These are phyloP conservation scores for Herminia tarsipennalis DNA, from an alignment of 2,888 invertebrate genomes.

Conservation along the genomic window DNA sequence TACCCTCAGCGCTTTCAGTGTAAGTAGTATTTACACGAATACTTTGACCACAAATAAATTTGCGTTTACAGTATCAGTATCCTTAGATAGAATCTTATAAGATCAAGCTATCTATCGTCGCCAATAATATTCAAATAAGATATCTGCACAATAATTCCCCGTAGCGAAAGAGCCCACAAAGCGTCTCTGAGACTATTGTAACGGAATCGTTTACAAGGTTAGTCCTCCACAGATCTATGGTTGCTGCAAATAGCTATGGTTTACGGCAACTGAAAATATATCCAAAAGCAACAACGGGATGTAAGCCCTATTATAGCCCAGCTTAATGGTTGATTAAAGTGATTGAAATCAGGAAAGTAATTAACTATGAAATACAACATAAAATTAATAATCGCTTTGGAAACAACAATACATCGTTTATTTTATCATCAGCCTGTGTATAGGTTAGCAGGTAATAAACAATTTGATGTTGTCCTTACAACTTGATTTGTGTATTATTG, in stretches of 20 bases:
- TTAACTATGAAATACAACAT: slow-evolving; percentile 1
- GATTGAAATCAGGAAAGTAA: slow-evolving; percentile 1
- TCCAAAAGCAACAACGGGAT: neutral
- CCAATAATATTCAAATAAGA: slow-evolving; percentile 50
- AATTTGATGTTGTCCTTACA: slow-evolving; percentile 1
- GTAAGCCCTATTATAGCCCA: neutral
- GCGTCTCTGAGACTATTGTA: slow-evolving; percentile 26
- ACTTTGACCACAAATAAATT: no score
- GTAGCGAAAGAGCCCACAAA: slow-evolving; percentile 47
- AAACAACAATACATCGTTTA: slow-evolving; percentile 3
- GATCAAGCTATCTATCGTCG: slow-evolving; percentile 41
- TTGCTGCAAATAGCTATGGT: no score
- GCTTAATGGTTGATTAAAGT: neutral
- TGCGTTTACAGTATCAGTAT: no score
- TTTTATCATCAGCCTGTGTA: neutral
- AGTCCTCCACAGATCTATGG: slow-evolving; percentile 24
- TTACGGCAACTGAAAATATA: neutral
- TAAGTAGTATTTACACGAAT: no score
- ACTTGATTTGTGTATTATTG: slow-evolving; percentile 1
- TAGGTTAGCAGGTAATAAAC: slow-evolving; percentile 3
- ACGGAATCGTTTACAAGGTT: slow-evolving; percentile 26
- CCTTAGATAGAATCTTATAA: slow-evolving; percentile 26
- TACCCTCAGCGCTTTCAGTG: no score
- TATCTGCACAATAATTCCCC: slow-evolving; percentile 49
- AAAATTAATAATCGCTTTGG: neutral